Evolutionary conservation across 2,113 vertebrate genomes (phyloP), one percentile per base, ranked within the genome.

Genomic region (Entomyzon cyanotis): DNA sequence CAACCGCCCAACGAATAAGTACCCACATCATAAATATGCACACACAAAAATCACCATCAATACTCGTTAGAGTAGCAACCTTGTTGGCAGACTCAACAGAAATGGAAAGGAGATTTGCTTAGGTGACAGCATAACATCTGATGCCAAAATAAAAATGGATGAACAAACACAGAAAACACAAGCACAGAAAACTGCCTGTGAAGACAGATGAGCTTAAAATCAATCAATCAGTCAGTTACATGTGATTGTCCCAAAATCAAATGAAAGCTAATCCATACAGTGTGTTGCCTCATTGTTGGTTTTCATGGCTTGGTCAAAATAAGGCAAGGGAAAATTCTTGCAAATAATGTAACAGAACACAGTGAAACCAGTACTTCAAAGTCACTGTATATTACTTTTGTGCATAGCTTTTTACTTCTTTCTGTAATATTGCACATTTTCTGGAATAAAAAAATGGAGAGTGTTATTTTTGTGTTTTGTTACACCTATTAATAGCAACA

Each of bases 51-150:
- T 92, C 0, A 0, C 67, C 88, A 90, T 59, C 55, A 65, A 21
- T 71, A 75, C 62, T 87, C 88, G 65, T 96, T 91, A 91, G 39
- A 79, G 44, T 69, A 71, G 49, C 49, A 93, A 79, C 50, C 44
- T 92, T 89, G 20, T 89, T 94, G 91, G 81, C 87, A 94, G 52
- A 53, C 25, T 58, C 24, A 65, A 87, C 11, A 87, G 44, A 93
- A 91, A 75, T n/a, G 33, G n/a, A 70, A 71, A 78, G 30, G 19
- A 67, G 17, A n/a, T 68, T 79, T 91, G 35, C 46, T 89, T 71
- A 82, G 50, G 77, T 87, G 62, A 91, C 62, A 94, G 24, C 19
- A 37, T 41, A 53, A 56, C 12, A 67, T 56, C 39, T 60, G 69
- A 84, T 68, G 47, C 52, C 52, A 92, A 84, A 84, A 84, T 35